Base-by-base conservation (phyloP, 2,113 vertebrate genomes). In the Thomomys bottae region DNA sequence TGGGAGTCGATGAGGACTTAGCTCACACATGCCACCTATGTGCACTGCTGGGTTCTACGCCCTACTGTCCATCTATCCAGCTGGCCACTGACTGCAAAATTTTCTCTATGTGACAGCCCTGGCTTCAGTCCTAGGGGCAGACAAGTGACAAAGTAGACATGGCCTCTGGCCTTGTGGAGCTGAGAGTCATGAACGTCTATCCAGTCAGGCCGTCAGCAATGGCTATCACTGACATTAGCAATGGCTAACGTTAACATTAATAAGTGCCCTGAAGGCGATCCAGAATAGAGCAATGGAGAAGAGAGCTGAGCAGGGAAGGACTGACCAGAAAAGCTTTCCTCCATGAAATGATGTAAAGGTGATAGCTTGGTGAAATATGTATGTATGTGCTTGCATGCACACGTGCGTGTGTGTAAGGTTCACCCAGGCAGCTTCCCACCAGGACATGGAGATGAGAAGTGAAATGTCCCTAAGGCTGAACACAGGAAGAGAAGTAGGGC, bases 401-500 rank as follows among this genome's bases (percentile, higher is more conserved):
- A 49, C 14, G 45, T 49, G 45, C 14, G 45, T 54, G 49, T 54
- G 49, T 4, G 14, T 14, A 3, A 54, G 18, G 49, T 15, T 54
- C 15, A 54, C 17, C 49, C 49, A 54, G 18, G 49, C 49, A 54
- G 49, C 49, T 15, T 54, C 49, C 49, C 17, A 9, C 15, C 14
- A 54, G 49, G 10, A 63, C 59, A 73, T 30, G 8, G 68, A 64
- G 66, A 59, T 3, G 68, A 14, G 30, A 34, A 59, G 32, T 42
- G 10, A 20, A 40, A 30, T 8, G 26, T 67, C 61, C 2, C 12
- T 34, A 4, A 24, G n/a, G 12, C 54, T 80, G 28, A 38, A 11
- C 3, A 0, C 1, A 1, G 20, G 24, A 61, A 30, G 70, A 38
- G 3, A 8, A 5, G 5, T 32, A 3, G 49, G 17, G 17, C 40